These are phyloP conservation scores for Drosophila takahashii DNA, from an alignment of 1,140 invertebrate genomes.

Conservation along the genomic window DNA sequence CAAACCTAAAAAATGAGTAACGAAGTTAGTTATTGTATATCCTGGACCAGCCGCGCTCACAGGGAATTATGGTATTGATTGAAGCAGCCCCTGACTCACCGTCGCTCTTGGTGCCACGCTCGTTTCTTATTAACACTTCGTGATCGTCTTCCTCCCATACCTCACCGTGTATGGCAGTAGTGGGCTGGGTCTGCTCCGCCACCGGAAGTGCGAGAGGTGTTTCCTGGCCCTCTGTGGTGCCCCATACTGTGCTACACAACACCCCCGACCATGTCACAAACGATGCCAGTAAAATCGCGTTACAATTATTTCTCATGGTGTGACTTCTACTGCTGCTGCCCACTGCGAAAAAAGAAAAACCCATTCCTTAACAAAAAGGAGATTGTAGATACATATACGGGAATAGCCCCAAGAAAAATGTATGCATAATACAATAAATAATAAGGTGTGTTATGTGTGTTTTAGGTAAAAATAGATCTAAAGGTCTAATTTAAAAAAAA, in stretches of 20 bases:
- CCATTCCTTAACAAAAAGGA: conserved; percentile 15
- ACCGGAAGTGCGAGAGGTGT: conserved; percentile 80
- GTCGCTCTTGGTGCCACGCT: conserved; percentile 89
- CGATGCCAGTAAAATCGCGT: conserved; percentile 55
- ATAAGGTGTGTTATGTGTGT: conserved; percentile 5
- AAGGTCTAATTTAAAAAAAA: conserved; percentile 4
- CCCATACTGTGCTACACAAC: conserved; percentile 58
- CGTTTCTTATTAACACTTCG: conserved; percentile 90
- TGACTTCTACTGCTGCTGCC: conserved; percentile 29
- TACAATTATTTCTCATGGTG: conserved; percentile 67
- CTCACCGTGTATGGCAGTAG: conserved; percentile 84
- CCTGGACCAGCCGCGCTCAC: background rate
- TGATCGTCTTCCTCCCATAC: conserved; percentile 90
- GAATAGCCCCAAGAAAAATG: background rate
- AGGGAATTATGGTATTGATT: background rate
- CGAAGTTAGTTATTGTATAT: conserved; percentile 17
- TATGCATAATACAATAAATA: conserved; percentile 4
- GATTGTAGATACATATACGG: conserved; percentile 8
- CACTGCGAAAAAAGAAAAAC: conserved; percentile 17
- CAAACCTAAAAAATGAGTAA: conserved; percentile 72
- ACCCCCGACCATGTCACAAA: conserved; percentile 65
- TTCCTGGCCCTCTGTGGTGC: conserved; percentile 80
- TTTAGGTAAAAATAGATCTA: background rate
- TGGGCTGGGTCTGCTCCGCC: conserved; percentile 78
- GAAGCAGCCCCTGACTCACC: conserved; percentile 47